Evolutionary conservation across 2,888 invertebrate species (phyloP).

Genomic region (Alloscopus bannaensis): DNA sequence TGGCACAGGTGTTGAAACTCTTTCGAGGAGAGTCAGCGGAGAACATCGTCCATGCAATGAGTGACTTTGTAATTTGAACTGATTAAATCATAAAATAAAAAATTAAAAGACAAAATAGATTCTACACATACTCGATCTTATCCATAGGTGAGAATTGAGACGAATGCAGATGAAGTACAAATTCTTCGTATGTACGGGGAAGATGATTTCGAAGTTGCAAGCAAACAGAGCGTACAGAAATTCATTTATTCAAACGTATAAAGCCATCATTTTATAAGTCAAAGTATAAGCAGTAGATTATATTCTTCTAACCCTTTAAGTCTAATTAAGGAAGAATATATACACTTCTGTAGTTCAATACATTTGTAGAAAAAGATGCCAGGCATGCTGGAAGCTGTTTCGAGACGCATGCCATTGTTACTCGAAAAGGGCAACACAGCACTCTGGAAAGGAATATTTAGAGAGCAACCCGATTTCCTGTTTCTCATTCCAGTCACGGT

Average conservation of each 20-base stretch:
- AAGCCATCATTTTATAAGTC: not conserved
- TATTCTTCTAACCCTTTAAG: too few relatives aligned
- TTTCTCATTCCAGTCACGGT: slow-evolving; percentile 38
- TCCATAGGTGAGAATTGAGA: slow-evolving; percentile 27
- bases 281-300: too few relatives aligned
- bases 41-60: slow-evolving; percentile 25
- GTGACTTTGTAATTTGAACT: slow-evolving; percentile 27
- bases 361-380: slow-evolving; percentile 34
- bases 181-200: slow-evolving; percentile 40
- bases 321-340: too few relatives aligned
- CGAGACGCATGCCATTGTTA: slow-evolving; percentile 36
- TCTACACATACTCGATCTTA: too few relatives aligned
- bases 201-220: slow-evolving; percentile 37
- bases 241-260: slow-evolving; percentile 22
- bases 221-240: not conserved
- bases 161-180: slow-evolving; percentile 8
- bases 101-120: not conserved
- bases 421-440: slow-evolving; percentile 30
- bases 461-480: slow-evolving; percentile 21
- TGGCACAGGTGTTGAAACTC: slow-evolving; percentile 20
- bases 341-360: too few relatives aligned
- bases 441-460: slow-evolving; percentile 30
- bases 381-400: slow-evolving; percentile 41
- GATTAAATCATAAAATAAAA: not conserved
- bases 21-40: slow-evolving; percentile 33